Base-by-base conservation (phyloP, 2,888 invertebrate genomes). In the Barypeithes pellucidus region DNA sequence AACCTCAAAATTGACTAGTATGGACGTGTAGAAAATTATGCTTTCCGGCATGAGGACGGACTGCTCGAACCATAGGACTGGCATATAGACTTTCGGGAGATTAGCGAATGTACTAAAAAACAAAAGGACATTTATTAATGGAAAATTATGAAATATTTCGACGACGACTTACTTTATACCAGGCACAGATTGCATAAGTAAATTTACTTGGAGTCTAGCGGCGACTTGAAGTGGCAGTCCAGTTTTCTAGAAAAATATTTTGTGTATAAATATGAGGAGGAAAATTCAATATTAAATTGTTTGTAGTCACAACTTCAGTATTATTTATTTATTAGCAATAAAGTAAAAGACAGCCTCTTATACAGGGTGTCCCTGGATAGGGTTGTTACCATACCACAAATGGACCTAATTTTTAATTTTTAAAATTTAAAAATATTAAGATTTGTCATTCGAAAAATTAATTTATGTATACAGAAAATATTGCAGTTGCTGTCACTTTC, bases 1-100 rank as follows among this genome's bases (percentile, higher is more conserved):
- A 14, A 77, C 69, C 43, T 92, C 87, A 0, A 92, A 86, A 75
- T 85, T 80, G 0, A 90, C 81, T 12, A 91, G 80, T 12, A 87
- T 77, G 71, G 85, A 87, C 16, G 95, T 83, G 62, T 90, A 89
- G 0, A 85, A 82, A 0, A 90, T 87, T 60, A 93, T 82, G 0
- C 88, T 85, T 0, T 89, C 87, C 0, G 90, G 89, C 0, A 93
- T 87, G 12, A 85, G 84, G 1, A 92, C 93, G 69, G 87, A 88
- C 81, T 95, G 91, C 80, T 93, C 91, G 79, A 95, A 92, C 94
- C 95, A 95, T 72, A 95, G 88, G 67, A 94, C 88, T 0, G 95
- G 95, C 79, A 95, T 90, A 82, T 90, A 90, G 77, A 92, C 88
- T 65, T 85, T 88, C 0, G 93, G 94, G 0, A 93, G 89, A 20